phyloP scores from a whole-genome alignment of 2,113 vertebrate genomes.

The Archocentrus centrarchus region DNA sequence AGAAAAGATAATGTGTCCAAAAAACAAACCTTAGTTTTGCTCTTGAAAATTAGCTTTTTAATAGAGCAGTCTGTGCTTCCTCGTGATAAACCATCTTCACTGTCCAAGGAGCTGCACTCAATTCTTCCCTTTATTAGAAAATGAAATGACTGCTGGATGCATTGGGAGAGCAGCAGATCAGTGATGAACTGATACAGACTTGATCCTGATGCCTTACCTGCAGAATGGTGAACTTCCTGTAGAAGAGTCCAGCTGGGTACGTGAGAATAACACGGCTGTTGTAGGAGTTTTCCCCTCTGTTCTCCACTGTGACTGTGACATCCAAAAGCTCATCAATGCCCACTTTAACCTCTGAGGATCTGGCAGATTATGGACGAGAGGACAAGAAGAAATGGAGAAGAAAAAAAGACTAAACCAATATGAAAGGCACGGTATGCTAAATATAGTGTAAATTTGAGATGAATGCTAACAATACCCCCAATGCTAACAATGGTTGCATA shows the following conservation, averaged over 20 bases:
- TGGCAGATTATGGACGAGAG: conserved; percentile 22
- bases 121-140: conserved; percentile 73
- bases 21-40: conserved; percentile 65
- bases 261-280: not conserved
- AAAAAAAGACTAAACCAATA: not conserved
- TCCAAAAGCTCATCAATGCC: conserved; percentile 81
- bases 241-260: conserved; percentile 8
- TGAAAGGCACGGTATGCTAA: too few relatives aligned
- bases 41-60: conserved; percentile 83
- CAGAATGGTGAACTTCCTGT: not conserved
- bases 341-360: conserved; percentile 72
- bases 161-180: too few relatives aligned
- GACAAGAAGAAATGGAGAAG: not conserved
- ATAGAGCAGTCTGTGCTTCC: conserved; percentile 77
- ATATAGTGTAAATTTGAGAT: too few relatives aligned
- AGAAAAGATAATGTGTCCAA: not conserved
- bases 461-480: too few relatives aligned
- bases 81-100: not conserved
- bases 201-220: not conserved
- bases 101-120: conserved; percentile 70
- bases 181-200: not conserved
- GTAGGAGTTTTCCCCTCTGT: not conserved
- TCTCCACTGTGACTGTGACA: too few relatives aligned
- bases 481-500: too few relatives aligned
- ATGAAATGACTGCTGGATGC: too few relatives aligned